Evolutionary conservation across 2,888 invertebrate genomes (phyloP).

Genomic region (Magallana nippona): DNA sequence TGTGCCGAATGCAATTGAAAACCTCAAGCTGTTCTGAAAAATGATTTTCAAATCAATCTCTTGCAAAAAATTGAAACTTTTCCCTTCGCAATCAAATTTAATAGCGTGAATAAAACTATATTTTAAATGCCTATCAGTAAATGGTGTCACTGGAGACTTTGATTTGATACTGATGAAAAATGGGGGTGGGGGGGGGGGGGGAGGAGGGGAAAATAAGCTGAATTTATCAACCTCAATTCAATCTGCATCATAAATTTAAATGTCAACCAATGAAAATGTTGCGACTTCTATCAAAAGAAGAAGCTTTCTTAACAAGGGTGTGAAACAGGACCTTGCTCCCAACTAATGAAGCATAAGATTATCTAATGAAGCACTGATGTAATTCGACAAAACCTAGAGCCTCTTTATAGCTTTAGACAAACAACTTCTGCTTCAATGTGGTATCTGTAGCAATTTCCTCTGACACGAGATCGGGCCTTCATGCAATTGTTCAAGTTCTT

Average conservation of each 20-base stretch:
- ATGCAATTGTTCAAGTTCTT: constrained; percentile 22
- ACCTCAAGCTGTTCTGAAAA: no score
- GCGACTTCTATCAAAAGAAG: neutral
- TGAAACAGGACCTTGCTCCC: neutral
- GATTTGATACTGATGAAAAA: no score
- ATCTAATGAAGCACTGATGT: constrained; percentile 9
- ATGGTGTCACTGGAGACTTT: no score
- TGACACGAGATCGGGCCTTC: constrained; percentile 4
- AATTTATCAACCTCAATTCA: neutral
- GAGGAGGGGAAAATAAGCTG: no score
- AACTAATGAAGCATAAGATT: constrained; percentile 17
- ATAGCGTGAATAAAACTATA: no score
- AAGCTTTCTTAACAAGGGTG: neutral
- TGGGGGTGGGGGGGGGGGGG: no score
- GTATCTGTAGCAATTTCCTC: neutral
- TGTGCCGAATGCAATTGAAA: neutral
- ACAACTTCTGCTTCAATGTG: neutral
- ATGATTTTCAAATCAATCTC: no score
- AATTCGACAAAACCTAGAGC: neutral
- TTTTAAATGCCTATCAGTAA: no score
- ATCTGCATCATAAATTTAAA: neutral
- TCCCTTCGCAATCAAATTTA: no score
- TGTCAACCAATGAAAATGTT: neutral
- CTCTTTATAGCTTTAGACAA: neutral
- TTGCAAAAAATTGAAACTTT: no score